Conservation (phyloP, 2,113 vertebrate species). For the Chloebia gouldiae region DNA sequence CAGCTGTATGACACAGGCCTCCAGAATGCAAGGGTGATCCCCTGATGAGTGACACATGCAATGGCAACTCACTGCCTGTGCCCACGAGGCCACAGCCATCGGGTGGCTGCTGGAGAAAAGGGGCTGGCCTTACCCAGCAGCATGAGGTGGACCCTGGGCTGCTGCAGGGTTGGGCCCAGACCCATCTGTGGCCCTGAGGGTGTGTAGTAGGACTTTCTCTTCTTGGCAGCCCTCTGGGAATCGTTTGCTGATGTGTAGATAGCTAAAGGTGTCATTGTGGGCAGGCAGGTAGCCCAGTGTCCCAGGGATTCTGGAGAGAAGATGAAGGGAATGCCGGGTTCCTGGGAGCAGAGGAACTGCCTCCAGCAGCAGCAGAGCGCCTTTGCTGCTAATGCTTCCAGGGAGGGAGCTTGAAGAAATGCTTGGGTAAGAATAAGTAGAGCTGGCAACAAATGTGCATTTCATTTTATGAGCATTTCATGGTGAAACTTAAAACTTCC, state of each 20-base stretch:
- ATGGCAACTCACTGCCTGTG: neutral
- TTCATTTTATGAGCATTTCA: slow-evolving; percentile 71
- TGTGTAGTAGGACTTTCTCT: neutral
- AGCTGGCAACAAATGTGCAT: slow-evolving; percentile 67
- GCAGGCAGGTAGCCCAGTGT: neutral
- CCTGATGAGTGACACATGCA: neutral
- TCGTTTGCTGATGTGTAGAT: neutral
- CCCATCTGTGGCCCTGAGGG: neutral
- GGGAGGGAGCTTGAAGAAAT: slow-evolving; percentile 18
- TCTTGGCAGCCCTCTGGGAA: neutral
- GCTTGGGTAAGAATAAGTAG: slow-evolving; percentile 21
- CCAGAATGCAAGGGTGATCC: neutral
- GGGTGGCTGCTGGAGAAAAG: neutral
- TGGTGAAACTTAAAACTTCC: slow-evolving; percentile 72
- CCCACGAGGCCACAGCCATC: neutral
- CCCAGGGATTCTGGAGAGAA: neutral
- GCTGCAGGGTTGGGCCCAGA: neutral
- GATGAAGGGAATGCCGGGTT: accelerated
- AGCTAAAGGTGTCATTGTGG: neutral
- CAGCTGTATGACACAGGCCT: neutral
- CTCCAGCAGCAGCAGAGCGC: neutral
- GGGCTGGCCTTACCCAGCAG: neutral
- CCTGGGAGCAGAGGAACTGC: neutral
- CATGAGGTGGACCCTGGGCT: neutral
- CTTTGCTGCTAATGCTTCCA: neutral